Conservation (phyloP, 2,113 vertebrate genomes). For the Madoqua kirkii region DNA sequence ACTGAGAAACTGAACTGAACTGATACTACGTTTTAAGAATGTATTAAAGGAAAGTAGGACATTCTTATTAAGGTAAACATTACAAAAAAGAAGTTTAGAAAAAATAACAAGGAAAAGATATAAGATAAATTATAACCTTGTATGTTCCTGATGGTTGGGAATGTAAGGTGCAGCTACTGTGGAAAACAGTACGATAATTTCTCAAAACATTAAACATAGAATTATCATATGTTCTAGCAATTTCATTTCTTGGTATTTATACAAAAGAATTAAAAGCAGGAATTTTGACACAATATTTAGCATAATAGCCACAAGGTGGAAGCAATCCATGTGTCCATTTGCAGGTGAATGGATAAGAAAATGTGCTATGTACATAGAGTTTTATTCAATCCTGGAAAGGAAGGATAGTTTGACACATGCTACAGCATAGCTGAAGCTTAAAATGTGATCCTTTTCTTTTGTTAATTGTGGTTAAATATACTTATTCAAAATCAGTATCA, state of each 20-base stretch:
- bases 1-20: not conserved
- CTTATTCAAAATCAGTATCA: not conserved
- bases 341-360: not conserved
- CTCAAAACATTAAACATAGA: not conserved
- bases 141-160: not conserved
- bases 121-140: not conserved
- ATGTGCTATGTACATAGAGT: not conserved
- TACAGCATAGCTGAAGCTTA: not conserved
- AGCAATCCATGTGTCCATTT: not conserved
- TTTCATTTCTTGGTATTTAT: not conserved
- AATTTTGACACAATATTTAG: not conserved
- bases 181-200: not conserved
- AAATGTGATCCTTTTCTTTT: not conserved
- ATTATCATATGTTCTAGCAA: not conserved
- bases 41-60: not conserved
- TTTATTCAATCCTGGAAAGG: not conserved
- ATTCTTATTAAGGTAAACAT: too few relatives aligned
- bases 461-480: not conserved
- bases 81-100: not conserved
- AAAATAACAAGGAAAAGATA: not conserved
- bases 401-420: not conserved
- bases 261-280: not conserved
- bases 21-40: not conserved
- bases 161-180: not conserved
- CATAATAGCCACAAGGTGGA: not conserved